Conservation (phyloP, 2,888 invertebrate genomes). For the Ecliptopera silaceata region DNA sequence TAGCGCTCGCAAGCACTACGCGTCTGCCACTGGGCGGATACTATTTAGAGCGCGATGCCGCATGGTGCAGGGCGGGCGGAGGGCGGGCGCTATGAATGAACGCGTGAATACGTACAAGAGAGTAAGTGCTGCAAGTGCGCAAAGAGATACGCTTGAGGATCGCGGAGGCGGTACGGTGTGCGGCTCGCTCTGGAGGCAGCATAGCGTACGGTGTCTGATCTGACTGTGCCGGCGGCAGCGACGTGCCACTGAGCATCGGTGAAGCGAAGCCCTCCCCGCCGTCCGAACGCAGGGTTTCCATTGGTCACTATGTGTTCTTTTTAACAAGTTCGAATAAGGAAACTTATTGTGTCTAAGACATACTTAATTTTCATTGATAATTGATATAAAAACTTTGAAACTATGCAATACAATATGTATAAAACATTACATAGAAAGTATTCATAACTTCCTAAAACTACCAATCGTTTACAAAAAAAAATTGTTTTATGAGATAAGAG, state of each 20-base stretch:
- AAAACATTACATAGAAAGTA: not conserved
- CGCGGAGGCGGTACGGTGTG: slow-evolving; percentile 71
- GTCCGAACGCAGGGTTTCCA: slow-evolving; percentile 41
- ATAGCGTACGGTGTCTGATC: slow-evolving; percentile 69
- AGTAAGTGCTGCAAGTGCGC: slow-evolving; percentile 74
- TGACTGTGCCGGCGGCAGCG: slow-evolving; percentile 54
- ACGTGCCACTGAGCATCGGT: slow-evolving; percentile 38
- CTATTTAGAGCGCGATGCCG: slow-evolving; percentile 72
- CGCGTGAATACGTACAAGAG: slow-evolving; percentile 74
- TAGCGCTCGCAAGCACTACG: slow-evolving; percentile 54
- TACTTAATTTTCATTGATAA: slow-evolving; percentile 7
- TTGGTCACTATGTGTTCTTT: slow-evolving; percentile 44
- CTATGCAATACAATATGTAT: not conserved
- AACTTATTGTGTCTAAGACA: slow-evolving; percentile 17
- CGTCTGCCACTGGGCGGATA: slow-evolving; percentile 68
- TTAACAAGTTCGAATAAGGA: slow-evolving; percentile 35
- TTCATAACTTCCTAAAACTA: slow-evolving; percentile 2
- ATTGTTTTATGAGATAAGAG: slow-evolving; percentile 1
- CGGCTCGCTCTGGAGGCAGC: slow-evolving; percentile 76
- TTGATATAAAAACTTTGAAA: slow-evolving; percentile 1
- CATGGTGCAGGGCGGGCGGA: slow-evolving; percentile 65
- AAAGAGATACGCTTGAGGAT: slow-evolving; percentile 74
- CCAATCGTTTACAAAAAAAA: not conserved
- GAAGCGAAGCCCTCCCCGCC: slow-evolving; percentile 61
- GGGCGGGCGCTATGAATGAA: slow-evolving; percentile 74